Base-by-base conservation (phyloP, 2,797 vertebrate genomes). In the Melopsittacus undulatus region DNA sequence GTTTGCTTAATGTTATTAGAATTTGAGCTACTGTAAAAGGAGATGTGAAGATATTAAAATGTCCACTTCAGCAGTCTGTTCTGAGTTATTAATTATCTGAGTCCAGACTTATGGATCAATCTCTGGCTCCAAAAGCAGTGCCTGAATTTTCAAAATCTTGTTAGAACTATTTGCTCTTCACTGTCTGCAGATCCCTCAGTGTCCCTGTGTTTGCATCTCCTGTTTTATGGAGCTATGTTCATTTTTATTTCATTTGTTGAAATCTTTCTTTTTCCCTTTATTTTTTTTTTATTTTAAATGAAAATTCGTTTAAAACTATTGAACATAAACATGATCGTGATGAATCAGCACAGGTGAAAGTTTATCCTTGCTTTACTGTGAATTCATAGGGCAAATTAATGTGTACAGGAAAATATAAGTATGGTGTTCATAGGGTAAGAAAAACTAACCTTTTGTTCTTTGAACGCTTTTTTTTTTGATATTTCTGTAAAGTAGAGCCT, bases 371-470 rank as follows among this genome's bases (percentile, higher is more conserved):
- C 2, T 87, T 72, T 59, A 43, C 9, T 34, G 11, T n/a, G 38
- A 67, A 74, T 57, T 76, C 16, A 46, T 7, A 64, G 11, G 9
- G 5, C 13, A 64, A 83, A 80, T 68, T 8, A 74, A 38, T 18
- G 9, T 3, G 32, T 29, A 52, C 3, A 1, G 4, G 4, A 75
- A 88, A 75, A 49, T 1, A 27, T 6, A 2, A n/a, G 1, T 18
- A 24, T 51, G 15, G 22, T 70, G 22, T 73, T 72, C 21, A 14
- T 8, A 56, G 0, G 2, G 2, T 29, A n/a, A 62, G 42, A 14
- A 69, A 77, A 88, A 83, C 29, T 46, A 66, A 20, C 17, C 15
- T n/a, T 48, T 48, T n/a, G 4, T 42, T 57, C 4, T 57, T 72
- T 45, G 12, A 64, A 70, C 62, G 6, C 5, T 11, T 38, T 67